These are phyloP conservation scores for Gobio gobio DNA, from an alignment of 2,113 vertebrate genomes.

Conservation along the genomic window DNA sequence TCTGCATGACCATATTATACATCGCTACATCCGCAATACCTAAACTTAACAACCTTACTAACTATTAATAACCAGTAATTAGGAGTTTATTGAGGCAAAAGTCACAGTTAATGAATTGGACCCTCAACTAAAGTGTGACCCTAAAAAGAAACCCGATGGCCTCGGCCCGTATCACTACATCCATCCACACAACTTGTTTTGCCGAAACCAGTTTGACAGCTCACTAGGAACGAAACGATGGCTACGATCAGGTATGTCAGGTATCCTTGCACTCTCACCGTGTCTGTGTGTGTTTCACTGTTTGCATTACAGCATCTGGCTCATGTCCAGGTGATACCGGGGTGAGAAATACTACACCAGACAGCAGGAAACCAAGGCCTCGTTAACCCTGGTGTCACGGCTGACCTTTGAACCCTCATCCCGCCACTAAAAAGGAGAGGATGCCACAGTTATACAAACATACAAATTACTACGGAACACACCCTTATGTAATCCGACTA, in stretches of 20 bases:
- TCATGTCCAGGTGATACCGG: slow-evolving; percentile 49
- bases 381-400: slow-evolving; percentile 57
- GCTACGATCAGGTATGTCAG: slow-evolving; percentile 2
- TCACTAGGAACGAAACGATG: not conserved
- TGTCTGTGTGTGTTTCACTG: not conserved
- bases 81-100: too few species aligned
- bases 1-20: too few species aligned
- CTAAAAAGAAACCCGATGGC: slow-evolving; percentile 1
- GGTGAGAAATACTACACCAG: slow-evolving; percentile 59
- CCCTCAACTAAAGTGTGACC: too few species aligned
- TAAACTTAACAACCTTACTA: too few species aligned
- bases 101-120: too few species aligned
- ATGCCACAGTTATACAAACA: not conserved
- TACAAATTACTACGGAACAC: slow-evolving; percentile 1
- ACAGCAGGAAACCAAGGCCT: slow-evolving; percentile 31
- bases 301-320: slow-evolving; percentile 47
- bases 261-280: slow-evolving; percentile 18
- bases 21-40: too few species aligned
- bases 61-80: too few species aligned
- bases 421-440: not conserved
- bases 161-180: not conserved
- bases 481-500: not conserved
- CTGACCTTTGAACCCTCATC: slow-evolving; percentile 49
- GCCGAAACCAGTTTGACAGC: slow-evolving; percentile 24
- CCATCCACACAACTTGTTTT: slow-evolving; percentile 17